Evolutionary conservation across 2,113 vertebrate genomes (phyloP).

Genomic region (Isurus oxyrinchus): DNA sequence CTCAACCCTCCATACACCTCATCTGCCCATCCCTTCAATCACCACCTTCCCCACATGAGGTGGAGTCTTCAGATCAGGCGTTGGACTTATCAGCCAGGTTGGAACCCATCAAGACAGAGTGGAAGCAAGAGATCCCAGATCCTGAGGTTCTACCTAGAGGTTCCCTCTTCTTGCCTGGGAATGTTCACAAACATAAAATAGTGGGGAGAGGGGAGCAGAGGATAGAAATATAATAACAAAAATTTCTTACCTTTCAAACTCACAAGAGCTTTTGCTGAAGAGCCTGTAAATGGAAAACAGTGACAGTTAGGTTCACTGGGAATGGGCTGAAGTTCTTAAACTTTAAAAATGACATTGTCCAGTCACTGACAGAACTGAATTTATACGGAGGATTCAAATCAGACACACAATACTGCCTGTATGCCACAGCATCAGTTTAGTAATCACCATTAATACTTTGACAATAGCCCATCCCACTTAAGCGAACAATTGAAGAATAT

Average conservation of each 20-base stretch:
- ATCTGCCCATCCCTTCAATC: too few species aligned
- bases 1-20: too few species aligned
- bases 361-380: neutral
- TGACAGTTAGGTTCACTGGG: conserved; percentile 18
- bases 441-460: neutral
- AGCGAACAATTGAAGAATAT: neutral
- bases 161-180: too few species aligned
- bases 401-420: neutral
- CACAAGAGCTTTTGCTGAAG: conserved; percentile 95
- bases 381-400: neutral
- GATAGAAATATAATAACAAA: neutral
- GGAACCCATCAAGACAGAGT: too few species aligned
- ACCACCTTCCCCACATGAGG: too few species aligned
- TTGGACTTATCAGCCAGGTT: too few species aligned
- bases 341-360: neutral
- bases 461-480: neutral
- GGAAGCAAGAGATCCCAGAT: too few species aligned
- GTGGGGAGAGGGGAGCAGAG: too few species aligned
- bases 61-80: too few species aligned
- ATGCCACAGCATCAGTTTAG: neutral
- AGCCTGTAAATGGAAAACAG: conserved; percentile 66
- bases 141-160: neutral
- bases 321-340: neutral
- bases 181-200: too few species aligned
- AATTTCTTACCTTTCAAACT: conserved; percentile 84